phyloP scores from a whole-genome alignment of 2,797 vertebrate species.

The Glyptemys insculpta region DNA sequence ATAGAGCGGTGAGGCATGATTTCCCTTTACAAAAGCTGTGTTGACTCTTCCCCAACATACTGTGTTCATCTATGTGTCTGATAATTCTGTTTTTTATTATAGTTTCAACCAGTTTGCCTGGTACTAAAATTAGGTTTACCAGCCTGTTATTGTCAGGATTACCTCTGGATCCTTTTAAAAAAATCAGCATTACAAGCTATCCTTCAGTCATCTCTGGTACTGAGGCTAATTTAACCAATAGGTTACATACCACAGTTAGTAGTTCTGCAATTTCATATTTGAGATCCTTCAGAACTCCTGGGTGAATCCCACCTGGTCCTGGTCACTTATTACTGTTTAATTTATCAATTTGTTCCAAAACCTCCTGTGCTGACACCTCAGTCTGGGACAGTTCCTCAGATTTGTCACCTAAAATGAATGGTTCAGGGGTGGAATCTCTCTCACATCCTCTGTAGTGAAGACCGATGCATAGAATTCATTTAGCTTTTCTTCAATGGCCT shows the following conservation, averaged over 20 bases:
- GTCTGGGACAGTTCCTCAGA: too few relatives aligned
- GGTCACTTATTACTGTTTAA: background rate
- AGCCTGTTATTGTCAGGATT: too few relatives aligned
- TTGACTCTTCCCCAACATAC: background rate
- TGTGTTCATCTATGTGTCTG: too few relatives aligned
- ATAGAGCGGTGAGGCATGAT: background rate
- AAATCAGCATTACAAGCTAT: background rate
- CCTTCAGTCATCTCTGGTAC: background rate
- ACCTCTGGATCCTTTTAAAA: background rate
- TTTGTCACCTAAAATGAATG: too few relatives aligned
- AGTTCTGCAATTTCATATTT: background rate
- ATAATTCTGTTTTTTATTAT: background rate
- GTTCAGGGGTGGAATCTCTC: too few relatives aligned
- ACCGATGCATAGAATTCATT: background rate
- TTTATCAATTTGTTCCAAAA: background rate
- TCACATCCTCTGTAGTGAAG: too few relatives aligned
- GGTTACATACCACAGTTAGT: background rate
- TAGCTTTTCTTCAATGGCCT: background rate
- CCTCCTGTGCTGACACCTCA: background rate
- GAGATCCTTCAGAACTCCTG: background rate
- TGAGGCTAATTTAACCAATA: background rate
- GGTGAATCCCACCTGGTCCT: background rate
- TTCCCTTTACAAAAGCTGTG: background rate
- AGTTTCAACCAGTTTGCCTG: background rate
- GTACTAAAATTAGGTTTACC: background rate